Conservation (phyloP, 1,140 invertebrate species). For the Brachionus sp. region DNA sequence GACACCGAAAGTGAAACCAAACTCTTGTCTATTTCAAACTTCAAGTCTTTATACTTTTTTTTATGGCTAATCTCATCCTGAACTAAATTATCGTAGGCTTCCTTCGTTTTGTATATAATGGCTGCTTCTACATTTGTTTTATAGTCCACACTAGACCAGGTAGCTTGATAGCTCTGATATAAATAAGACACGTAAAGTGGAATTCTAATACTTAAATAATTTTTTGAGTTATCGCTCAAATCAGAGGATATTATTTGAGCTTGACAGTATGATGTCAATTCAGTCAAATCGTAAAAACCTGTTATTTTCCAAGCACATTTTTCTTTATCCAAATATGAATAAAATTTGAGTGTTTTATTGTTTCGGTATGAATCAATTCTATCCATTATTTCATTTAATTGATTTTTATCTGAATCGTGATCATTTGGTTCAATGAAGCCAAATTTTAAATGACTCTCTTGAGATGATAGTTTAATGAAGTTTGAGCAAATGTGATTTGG, state of each 20-base stretch:
- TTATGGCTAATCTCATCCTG: constrained; percentile 50
- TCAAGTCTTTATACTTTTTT: background rate
- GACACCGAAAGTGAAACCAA: constrained; percentile 60
- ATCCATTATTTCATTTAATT: background rate
- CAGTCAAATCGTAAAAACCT: constrained; percentile 61
- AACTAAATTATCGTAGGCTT: constrained; percentile 49
- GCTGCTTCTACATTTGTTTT: constrained; percentile 61
- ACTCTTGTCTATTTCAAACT: constrained; percentile 51
- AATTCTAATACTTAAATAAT: constrained; percentile 59
- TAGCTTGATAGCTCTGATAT: constrained; percentile 56
- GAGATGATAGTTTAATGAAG: constrained; percentile 53
- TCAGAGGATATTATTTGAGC: constrained; percentile 55
- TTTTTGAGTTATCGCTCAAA: constrained; percentile 58
- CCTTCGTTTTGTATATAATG: constrained; percentile 60
- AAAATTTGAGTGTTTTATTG: constrained; percentile 56
- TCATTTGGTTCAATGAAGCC: constrained; percentile 53
- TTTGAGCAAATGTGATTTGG: constrained; percentile 61
- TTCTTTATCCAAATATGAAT: constrained; percentile 60
- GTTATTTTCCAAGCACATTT: constrained; percentile 61
- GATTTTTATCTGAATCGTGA: background rate
- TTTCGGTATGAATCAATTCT: constrained; percentile 48
- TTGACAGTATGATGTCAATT: constrained; percentile 61
- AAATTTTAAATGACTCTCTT: constrained; percentile 48
- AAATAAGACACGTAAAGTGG: constrained; percentile 62
- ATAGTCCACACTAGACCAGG: constrained; percentile 60